phyloP scores from a whole-genome alignment of 2,797 vertebrate genomes.

The Sarcophilus harrisii region DNA sequence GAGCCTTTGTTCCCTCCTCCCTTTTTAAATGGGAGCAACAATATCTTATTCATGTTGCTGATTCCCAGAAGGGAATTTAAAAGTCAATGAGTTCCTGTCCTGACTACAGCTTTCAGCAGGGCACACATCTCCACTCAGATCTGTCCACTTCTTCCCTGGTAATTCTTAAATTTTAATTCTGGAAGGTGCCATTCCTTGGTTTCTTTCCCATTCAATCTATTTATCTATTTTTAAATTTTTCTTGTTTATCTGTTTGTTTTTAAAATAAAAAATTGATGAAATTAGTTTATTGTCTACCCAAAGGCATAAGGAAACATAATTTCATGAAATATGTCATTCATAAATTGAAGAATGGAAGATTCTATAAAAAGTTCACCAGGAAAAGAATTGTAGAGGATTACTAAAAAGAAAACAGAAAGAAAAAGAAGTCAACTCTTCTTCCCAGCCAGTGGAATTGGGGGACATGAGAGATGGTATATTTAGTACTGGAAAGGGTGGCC shows the following conservation, averaged over 20 bases:
- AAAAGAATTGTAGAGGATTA: too few species aligned
- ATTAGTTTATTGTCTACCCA: too few species aligned
- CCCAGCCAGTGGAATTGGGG: too few species aligned
- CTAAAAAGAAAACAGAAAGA: too few species aligned
- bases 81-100: conserved; percentile 19
- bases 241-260: not conserved
- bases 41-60: not conserved
- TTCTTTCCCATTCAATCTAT: not conserved
- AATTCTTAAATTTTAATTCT: conserved; percentile 32
- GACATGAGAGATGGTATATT: too few species aligned
- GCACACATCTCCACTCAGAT: not conserved
- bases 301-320: too few species aligned
- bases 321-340: too few species aligned
- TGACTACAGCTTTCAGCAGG: conserved; percentile 10
- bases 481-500: too few species aligned
- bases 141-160: not conserved
- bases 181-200: not conserved
- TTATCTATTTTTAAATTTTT: not conserved
- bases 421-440: too few species aligned
- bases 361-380: too few species aligned
- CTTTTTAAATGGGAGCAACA: not conserved
- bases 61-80: conserved; percentile 13
- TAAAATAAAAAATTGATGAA: too few species aligned
- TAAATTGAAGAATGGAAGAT: too few species aligned
- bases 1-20: not conserved